Evolutionary conservation across 2,797 vertebrate species (phyloP).

Genomic region (Manis pentadactyla): DNA sequence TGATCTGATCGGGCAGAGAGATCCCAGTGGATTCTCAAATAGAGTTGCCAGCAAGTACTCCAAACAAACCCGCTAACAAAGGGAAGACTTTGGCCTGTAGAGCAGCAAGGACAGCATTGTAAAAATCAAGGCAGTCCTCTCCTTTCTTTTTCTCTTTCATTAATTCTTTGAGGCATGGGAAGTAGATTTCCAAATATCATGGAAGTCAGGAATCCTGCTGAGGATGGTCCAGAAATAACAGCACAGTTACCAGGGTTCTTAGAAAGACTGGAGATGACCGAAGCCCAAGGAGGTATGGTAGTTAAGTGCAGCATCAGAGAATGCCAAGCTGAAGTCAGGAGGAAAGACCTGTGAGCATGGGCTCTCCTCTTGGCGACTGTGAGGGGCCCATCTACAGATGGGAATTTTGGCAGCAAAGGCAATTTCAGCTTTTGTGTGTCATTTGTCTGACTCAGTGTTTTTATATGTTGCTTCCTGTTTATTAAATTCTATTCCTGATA

Average conservation of each 20-base stretch:
- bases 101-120: background rate
- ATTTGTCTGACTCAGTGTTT: conserved; percentile 67
- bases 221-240: background rate
- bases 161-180: background rate
- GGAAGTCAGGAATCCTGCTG: background rate
- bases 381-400: background rate
- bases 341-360: background rate
- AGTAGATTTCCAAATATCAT: background rate
- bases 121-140: background rate
- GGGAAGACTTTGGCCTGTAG: background rate
- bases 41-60: background rate
- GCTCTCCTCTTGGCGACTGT: fast-evolving
- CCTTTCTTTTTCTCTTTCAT: background rate
- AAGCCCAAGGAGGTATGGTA: background rate
- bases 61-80: background rate
- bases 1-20: background rate
- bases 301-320: background rate
- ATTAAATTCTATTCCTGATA: conserved; percentile 52
- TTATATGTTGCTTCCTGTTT: conserved; percentile 64
- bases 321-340: background rate
- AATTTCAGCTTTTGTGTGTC: conserved; percentile 49
- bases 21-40: background rate
- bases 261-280: background rate
- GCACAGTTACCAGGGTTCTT: background rate
- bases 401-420: conserved; percentile 36